Base-by-base conservation (phyloP, 2,113 vertebrate genomes). In the Tachysurus vachellii region DNA sequence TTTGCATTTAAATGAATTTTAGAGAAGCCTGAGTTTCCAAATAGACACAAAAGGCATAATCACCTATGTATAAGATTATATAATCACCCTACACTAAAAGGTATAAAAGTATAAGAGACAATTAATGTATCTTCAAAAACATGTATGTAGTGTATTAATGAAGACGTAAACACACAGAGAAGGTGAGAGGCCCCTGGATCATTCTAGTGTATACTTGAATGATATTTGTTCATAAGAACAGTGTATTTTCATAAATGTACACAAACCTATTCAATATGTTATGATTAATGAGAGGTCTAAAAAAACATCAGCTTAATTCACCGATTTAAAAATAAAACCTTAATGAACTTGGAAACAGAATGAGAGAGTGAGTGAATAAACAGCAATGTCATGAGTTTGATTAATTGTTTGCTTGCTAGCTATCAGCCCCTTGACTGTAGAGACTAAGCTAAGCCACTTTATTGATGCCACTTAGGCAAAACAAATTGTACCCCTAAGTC, bases 381-480 rank as follows among this genome's bases (percentile, higher is more conserved):
- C 42, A 31, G 31, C 47, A 77, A 54, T 28, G 26, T 77, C 73
- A 77, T 57, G 31, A 23, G 82, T 73, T 83, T 28, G 23, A 70
- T 28, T 8, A 28, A 61, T 86, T 42, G 28, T 19, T 12, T 36
- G 57, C 77, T 61, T 31, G 68, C 80, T 68, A 73, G 76, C 57
- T 76, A 68, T 80, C 83, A 50, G 59, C 70, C 64, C 61, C 19
- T 56, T 66, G 64, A 82, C 71, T 80, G 75, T 85, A 1, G 42
- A 79, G 42, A 53, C 12, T 1, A 23, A 82, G 88, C 84, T 28
- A 80, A 87, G 70, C 80, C 0, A 64, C 62, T 53, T 84, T 85
- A 88, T 89, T 87, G 91, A 90, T 87, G 83, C 83, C 81, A 83
- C 88, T 89, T 86, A 91, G 62, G 61, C 64, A 56, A 83, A 90